A percentile compares a stretch with the other conserved stretches of the same genome.
Conservation (phyloP, 2,113 vertebrate species). For the Patagioenas fasciata region DNA sequence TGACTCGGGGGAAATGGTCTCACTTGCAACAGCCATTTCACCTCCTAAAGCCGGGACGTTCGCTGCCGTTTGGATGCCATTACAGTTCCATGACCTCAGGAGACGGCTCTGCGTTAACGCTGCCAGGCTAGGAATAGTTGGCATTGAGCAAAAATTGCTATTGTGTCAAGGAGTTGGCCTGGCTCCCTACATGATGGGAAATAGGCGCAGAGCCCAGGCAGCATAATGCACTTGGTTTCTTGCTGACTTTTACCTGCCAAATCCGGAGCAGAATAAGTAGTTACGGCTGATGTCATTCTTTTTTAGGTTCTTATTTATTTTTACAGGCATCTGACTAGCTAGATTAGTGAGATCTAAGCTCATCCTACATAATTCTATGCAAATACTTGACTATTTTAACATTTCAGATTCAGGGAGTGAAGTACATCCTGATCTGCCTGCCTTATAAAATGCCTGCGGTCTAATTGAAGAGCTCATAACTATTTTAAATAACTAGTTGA, state of each 20-base stretch:
- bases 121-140: constrained; percentile 59
- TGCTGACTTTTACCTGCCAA: constrained; percentile 65
- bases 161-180: constrained; percentile 66
- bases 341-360: constrained; percentile 5
- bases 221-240: constrained; percentile 49
- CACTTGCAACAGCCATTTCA: neutral
- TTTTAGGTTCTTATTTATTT: constrained; percentile 43
- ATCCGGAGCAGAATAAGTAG: constrained; percentile 42
- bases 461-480: constrained; percentile 31
- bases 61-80: neutral
- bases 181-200: constrained; percentile 56
- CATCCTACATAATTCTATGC: neutral
- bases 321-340: constrained; percentile 16
- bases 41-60: neutral
- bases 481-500: neutral
- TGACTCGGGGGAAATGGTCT: neutral
- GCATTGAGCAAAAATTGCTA: constrained; percentile 61
- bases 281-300: constrained; percentile 50
- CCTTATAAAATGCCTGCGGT: constrained; percentile 41
- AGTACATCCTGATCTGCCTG: constrained; percentile 11
- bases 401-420: constrained; percentile 16
- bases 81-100: constrained; percentile 54
- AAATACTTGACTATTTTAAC: neutral
- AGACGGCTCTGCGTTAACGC: neutral
- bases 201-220: constrained; percentile 49